Base-by-base conservation (phyloP, 30 jellyfish, hydroid and myxozoan species). In the Aurelia aurita complex sp. Pacific region DNA sequence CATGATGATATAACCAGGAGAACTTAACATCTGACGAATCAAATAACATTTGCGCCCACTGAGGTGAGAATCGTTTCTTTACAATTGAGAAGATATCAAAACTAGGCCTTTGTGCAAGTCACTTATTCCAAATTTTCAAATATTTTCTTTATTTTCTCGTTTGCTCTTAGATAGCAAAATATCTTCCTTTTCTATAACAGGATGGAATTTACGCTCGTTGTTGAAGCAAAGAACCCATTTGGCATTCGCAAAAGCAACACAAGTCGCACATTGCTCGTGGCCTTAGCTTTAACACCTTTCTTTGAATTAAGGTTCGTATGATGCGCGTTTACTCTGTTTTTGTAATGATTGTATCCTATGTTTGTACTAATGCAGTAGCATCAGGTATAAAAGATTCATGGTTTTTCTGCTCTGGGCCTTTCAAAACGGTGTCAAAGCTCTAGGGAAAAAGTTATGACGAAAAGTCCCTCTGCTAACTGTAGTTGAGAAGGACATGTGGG, bases 191-290 rank as follows among this genome's bases (percentile, higher is more conserved):
- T 12, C 17, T 64, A 9, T 53, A 40, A 13, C 51, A 81, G 90
- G 52, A 67, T 67, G 36, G 90, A 81, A 55, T 71, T 81, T 73
- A 81, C 69, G 2, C 80, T 81, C 50, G 76, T 53, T 17, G 83
- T 81, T 8, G 83, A 67, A 81, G 90, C 65, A 17, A 69, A 32
- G 15, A 81, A 70, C 59, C 90, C 90, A 2, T 54, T 81, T 42
- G 33, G 90, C 6, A 51, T 46, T 11, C 80, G 90, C 34, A 68
- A 42, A 53, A 81, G 73, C 77, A 69, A 13, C 46, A 42, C 75
- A 51, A 81, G 50, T 18, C 83, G 77, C 9, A 55, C 77, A 51
- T 2, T 81, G 19, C 34, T 64, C 33, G 76, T 68, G 46, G 54
- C 71, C 65, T 52, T 69, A 13, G 68, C 83, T 17, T 68, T 66